A percentile compares a stretch with the other conserved stretches of the same genome.
Evolutionary conservation across 2,888 invertebrate genomes (phyloP).

Genomic region (Itoplectis maculator): DNA sequence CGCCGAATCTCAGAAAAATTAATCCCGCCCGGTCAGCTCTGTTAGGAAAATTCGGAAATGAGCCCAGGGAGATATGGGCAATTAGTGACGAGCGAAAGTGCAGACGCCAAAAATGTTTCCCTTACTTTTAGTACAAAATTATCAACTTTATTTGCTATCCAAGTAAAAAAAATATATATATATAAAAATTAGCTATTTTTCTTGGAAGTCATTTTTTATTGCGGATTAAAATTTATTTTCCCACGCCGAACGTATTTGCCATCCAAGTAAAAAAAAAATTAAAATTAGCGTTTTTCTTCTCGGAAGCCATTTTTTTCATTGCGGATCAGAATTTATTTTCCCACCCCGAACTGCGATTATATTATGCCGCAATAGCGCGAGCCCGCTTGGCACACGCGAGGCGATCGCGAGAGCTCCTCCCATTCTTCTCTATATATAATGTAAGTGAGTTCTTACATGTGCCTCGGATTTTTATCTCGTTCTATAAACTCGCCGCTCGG

Average conservation of each 20-base stretch:
- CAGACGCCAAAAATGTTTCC: too few species aligned
- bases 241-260: neutral
- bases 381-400: conserved; percentile 20
- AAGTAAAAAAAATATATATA: too few species aligned
- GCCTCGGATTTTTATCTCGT: conserved; percentile 40
- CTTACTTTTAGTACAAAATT: too few species aligned
- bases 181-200: too few species aligned
- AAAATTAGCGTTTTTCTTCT: neutral
- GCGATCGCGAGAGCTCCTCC: neutral
- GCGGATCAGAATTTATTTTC: neutral
- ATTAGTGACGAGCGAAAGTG: too few species aligned
- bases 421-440: conserved; percentile 33
- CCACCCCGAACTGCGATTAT: conserved; percentile 21
- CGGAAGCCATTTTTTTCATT: neutral
- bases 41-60: neutral
- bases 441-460: conserved; percentile 34
- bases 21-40: conserved; percentile 12
- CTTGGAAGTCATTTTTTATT: too few species aligned
- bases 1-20: conserved; percentile 30
- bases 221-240: too few species aligned
- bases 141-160: too few species aligned
- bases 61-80: too few species aligned
- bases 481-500: conserved; percentile 24
- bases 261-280: too few species aligned
- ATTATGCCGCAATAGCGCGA: conserved; percentile 14